Conservation (phyloP, 2,113 vertebrate species). For the Genyomyrus donnyi region DNA sequence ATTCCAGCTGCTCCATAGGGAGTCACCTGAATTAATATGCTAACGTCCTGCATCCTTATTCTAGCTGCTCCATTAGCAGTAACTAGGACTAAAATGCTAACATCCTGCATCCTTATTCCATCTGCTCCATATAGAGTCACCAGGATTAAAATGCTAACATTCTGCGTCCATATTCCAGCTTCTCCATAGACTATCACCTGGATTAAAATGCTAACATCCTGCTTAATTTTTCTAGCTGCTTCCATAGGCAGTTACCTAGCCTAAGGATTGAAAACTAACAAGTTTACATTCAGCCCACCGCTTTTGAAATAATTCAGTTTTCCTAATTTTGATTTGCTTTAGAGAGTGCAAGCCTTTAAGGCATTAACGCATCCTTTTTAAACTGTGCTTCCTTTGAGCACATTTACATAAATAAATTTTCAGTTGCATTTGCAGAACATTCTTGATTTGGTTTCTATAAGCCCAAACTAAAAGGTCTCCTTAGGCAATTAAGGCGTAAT, state of each 20-base stretch:
- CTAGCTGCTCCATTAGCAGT: background rate
- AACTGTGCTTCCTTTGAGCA: slow-evolving; percentile 59
- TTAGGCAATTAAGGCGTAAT: slow-evolving; percentile 55
- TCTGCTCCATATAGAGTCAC: background rate
- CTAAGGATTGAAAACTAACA: slow-evolving; percentile 44
- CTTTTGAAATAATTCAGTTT: slow-evolving; percentile 73
- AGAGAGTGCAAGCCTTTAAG: slow-evolving; percentile 68
- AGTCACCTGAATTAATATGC: background rate
- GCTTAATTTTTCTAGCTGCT: background rate
- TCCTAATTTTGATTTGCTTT: slow-evolving; percentile 75
- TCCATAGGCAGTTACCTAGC: background rate
- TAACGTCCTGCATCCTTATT: background rate
- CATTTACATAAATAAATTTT: slow-evolving; percentile 66
- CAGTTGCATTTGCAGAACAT: slow-evolving; percentile 53
- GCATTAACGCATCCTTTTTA: slow-evolving; percentile 62
- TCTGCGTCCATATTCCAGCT: background rate
- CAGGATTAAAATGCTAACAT: background rate
- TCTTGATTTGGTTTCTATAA: slow-evolving; percentile 55
- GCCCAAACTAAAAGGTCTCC: slow-evolving; percentile 51
- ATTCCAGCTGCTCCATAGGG: background rate
- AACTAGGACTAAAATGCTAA: background rate
- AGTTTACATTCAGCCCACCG: slow-evolving; percentile 69
- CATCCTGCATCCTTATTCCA: background rate
- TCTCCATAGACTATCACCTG: background rate
- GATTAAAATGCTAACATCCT: background rate